Conservation (phyloP, 2,797 vertebrate species). For the Carcharodon carcharias region DNA sequence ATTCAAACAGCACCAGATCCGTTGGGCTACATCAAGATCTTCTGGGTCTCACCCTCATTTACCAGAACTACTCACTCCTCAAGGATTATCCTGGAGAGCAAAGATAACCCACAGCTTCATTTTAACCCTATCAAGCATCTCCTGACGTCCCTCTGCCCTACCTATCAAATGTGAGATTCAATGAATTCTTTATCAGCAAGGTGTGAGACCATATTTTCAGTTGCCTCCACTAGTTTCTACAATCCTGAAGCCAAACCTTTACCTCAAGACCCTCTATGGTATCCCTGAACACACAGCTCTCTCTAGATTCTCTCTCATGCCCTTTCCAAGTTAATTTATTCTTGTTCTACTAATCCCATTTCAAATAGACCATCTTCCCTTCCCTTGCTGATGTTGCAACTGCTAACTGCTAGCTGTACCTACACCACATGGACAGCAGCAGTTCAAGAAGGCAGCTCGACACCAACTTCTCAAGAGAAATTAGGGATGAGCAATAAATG, state of each 20-base stretch:
- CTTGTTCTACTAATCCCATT: background rate
- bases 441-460: too few species aligned
- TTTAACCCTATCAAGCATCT: background rate
- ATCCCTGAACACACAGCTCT: background rate
- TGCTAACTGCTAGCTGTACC: too few species aligned
- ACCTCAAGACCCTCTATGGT: background rate
- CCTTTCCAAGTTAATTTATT: background rate
- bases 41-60: background rate
- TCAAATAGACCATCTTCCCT: background rate
- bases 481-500: too few species aligned
- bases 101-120: background rate
- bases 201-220: background rate
- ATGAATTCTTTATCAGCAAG: background rate
- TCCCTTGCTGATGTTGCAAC: background rate
- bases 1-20: background rate
- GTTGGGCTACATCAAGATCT: background rate
- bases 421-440: too few species aligned
- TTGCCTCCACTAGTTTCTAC: background rate
- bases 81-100: background rate
- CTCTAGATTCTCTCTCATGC: background rate
- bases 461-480: too few species aligned
- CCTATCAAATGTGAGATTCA: background rate
- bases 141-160: background rate
- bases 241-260: background rate
- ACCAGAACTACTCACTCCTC: background rate